These are phyloP conservation scores for Cetonia aurata DNA, from an alignment of 2,888 invertebrate species.

Conservation along the genomic window DNA sequence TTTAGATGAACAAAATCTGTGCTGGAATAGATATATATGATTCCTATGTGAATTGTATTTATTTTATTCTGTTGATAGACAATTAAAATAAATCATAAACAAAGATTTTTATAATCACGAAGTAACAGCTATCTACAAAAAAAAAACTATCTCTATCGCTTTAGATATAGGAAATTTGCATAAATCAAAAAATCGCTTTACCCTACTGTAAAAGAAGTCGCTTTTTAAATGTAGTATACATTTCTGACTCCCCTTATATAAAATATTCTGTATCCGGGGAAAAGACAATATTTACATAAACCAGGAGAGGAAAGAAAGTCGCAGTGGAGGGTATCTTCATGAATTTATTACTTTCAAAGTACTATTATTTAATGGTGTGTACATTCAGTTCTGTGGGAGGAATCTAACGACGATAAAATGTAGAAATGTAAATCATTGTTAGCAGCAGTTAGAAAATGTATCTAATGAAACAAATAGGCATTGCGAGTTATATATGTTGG, in stretches of 20 bases:
- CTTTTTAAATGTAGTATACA: slow-evolving; percentile 56
- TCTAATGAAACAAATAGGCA: not conserved
- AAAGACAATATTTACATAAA: slow-evolving; percentile 30
- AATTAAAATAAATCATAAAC: not conserved
- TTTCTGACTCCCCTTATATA: slow-evolving; percentile 49
- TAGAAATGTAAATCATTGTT: too few relatives aligned
- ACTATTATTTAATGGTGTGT: slow-evolving; percentile 53
- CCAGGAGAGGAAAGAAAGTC: not conserved
- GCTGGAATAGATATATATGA: too few relatives aligned
- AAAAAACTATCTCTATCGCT: slow-evolving; percentile 12
- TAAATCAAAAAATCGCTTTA: slow-evolving; percentile 57
- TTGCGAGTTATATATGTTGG: too few relatives aligned
- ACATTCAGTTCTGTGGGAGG: slow-evolving; percentile 44
- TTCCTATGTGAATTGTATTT: too few relatives aligned
- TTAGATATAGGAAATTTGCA: slow-evolving; percentile 50
- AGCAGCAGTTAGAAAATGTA: too few relatives aligned
- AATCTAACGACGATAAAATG: too few relatives aligned
- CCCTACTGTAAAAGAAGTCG: slow-evolving; percentile 54
- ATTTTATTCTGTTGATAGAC: too few relatives aligned
- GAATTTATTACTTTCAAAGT: slow-evolving; percentile 51
- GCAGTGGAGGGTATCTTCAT: slow-evolving; percentile 34
- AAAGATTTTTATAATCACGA: not conserved
- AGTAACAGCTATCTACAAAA: not conserved
- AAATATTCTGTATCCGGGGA: slow-evolving; percentile 48
- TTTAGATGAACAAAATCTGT: too few relatives aligned